Conservation (phyloP, 2,113 vertebrate species). For the Mobula hypostoma region DNA sequence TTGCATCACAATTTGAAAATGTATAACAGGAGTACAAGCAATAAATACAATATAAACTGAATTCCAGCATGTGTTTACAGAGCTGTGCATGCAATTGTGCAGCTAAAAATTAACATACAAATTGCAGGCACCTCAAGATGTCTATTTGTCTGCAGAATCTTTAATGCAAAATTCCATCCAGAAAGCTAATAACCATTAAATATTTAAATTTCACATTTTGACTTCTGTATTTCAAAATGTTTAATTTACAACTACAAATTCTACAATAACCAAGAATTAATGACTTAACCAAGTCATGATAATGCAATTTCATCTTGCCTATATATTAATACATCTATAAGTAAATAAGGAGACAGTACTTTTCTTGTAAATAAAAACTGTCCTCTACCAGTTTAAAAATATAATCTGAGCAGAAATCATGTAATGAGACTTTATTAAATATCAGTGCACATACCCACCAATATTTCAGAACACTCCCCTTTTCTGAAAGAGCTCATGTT, state of each 20-base stretch:
- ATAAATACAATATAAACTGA: slow-evolving; percentile 19
- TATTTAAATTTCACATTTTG: slow-evolving; percentile 7
- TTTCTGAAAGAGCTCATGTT: not conserved
- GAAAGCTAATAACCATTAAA: slow-evolving; percentile 7
- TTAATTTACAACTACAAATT: slow-evolving; percentile 9
- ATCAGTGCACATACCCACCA: not conserved
- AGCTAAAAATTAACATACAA: not conserved
- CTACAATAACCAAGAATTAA: not conserved
- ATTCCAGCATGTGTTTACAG: not conserved
- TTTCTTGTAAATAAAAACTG: not conserved
- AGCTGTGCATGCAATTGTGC: not conserved
- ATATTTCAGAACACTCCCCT: not conserved
- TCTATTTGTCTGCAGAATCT: too few species aligned
- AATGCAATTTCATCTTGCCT: slow-evolving; percentile 22
- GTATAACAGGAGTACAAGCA: not conserved
- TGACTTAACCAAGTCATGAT: not conserved
- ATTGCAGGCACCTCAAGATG: slow-evolving; percentile 8
- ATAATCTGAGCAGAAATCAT: slow-evolving; percentile 1
- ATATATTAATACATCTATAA: slow-evolving; percentile 30
- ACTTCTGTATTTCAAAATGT: not conserved
- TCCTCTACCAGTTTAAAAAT: not conserved
- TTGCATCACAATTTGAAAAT: not conserved
- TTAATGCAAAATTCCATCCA: not conserved
- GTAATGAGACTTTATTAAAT: not conserved
- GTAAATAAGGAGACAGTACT: slow-evolving; percentile 21